Evolutionary conservation across 2,113 vertebrate genomes (phyloP), one percentile per base, ranked within the genome.

Genomic region (Saccopteryx bilineata): DNA sequence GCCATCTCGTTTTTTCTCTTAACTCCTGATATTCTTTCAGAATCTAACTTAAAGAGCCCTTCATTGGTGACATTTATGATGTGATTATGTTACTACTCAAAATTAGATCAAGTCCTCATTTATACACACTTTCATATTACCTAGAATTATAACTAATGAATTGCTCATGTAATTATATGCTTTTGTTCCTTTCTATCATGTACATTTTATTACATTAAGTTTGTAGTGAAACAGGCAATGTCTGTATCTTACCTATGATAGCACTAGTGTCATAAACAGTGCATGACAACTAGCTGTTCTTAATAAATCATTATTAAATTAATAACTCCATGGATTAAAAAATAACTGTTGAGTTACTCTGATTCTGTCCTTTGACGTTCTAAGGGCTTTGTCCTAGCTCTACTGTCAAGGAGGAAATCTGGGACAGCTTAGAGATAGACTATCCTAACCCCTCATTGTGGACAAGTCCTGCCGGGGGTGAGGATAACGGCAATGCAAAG

Each of bases 111-210:
- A 83, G 18, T 82, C 12, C 46, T 1, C 3, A 10, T 92, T 63
- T 86, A 82, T 11, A 65, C 60, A 14, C 3, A 86, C 31, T 68
- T 85, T 92, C 12, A 66, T 84, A 96, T 76, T 81, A 46, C 0
- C 13, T 95, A 54, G 76, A 83, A 87, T 69, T 72, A 75, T 39
- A 96, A 21, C 5, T 80, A 87, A 78, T 83, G 76, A 61, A 19
- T 89, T 78, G 63, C 21, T 89, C 81, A 28, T 31, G 0, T 39
- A 87, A 58, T 56, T 52, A 19, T 7, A 82, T 68, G 6, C 60
- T 72, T 83, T 91, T 74, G 9, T 88, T 86, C 9, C 21, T 87
- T 94, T 84, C 5, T 86, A 14, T 52, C 14, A 52, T 50, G 39
- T 39, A 78, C 24, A 68, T 93, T 80, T 91, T 52, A 89, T 88